phyloP scores from a whole-genome alignment of 2,113 vertebrate species.

The Suricata suricatta region DNA sequence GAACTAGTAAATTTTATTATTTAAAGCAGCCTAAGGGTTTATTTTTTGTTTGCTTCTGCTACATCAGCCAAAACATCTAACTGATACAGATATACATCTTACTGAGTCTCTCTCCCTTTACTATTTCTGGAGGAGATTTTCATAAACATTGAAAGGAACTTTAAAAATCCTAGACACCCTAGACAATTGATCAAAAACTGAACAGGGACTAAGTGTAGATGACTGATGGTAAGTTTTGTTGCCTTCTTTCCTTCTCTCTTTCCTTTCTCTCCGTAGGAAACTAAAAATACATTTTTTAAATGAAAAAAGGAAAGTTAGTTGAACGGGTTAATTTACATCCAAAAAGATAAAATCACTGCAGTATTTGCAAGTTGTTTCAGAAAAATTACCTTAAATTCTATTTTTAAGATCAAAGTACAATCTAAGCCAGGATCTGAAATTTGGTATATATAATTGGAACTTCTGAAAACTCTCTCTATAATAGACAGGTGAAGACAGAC shows the following conservation, averaged over 20 bases:
- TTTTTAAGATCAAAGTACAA: slow-evolving; percentile 59
- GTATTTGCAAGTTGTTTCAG: slow-evolving; percentile 22
- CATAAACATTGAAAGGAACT: neutral
- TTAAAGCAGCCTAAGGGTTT: neutral
- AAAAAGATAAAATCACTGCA: neutral
- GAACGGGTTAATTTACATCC: neutral
- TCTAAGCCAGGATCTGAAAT: slow-evolving; percentile 42
- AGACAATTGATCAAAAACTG: neutral
- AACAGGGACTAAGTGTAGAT: neutral
- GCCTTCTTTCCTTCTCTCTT: neutral
- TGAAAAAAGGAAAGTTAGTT: neutral
- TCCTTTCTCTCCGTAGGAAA: neutral
- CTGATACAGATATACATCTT: neutral
- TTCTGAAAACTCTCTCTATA: slow-evolving; percentile 45
- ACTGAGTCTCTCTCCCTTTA: neutral
- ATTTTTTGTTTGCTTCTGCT: slow-evolving; percentile 13
- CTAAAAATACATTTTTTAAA: neutral
- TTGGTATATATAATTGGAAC: slow-evolving; percentile 52
- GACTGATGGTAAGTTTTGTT: neutral
- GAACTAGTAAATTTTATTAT: neutral
- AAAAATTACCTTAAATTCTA: slow-evolving; percentile 58
- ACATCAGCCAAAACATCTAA: neutral
- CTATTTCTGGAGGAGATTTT: neutral
- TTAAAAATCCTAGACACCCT: neutral
- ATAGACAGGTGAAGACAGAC: slow-evolving; percentile 58